phyloP scores from a whole-genome alignment of 2,797 vertebrate species.

The Masticophis lateralis region DNA sequence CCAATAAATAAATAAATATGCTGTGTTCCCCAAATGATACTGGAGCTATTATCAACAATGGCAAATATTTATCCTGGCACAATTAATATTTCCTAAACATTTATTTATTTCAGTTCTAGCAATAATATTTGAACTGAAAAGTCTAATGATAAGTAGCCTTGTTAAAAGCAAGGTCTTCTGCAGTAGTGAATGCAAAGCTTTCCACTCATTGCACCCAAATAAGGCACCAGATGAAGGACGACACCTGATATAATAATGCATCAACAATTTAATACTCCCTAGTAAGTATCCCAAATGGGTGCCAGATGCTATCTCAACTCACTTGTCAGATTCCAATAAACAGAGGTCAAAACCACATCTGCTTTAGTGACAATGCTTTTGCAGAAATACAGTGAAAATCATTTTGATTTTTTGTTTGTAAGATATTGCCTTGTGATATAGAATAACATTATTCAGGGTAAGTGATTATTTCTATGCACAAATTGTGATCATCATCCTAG shows the following conservation, averaged over 20 bases:
- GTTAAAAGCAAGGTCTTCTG: conserved; percentile 8
- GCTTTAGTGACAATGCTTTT: not conserved
- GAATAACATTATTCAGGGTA: not conserved
- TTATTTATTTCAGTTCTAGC: not conserved
- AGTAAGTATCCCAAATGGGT: conserved; percentile 4
- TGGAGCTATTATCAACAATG: not conserved
- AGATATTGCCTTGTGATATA: conserved; percentile 9
- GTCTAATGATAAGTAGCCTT: not conserved
- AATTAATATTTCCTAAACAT: not conserved
- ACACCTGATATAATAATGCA: not conserved
- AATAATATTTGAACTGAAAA: not conserved
- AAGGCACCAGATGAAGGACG: conserved; percentile 14
- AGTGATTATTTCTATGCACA: not conserved
- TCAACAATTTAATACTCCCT: not conserved
- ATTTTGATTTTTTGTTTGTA: not conserved
- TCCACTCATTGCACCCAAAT: not conserved
- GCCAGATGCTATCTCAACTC: conserved; percentile 27
- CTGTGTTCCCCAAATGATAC: not conserved
- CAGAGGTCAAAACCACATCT: conserved; percentile 11
- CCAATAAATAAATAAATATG: too few relatives aligned
- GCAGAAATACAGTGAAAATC: conserved; percentile 13
- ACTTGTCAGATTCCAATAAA: not conserved
- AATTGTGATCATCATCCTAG: not conserved
- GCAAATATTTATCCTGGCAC: not conserved
- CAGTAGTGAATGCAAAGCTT: not conserved